Evolutionary conservation across 2,888 invertebrate species (phyloP), one percentile per base, ranked within the genome.

Genomic region (Formica aserva): DNA sequence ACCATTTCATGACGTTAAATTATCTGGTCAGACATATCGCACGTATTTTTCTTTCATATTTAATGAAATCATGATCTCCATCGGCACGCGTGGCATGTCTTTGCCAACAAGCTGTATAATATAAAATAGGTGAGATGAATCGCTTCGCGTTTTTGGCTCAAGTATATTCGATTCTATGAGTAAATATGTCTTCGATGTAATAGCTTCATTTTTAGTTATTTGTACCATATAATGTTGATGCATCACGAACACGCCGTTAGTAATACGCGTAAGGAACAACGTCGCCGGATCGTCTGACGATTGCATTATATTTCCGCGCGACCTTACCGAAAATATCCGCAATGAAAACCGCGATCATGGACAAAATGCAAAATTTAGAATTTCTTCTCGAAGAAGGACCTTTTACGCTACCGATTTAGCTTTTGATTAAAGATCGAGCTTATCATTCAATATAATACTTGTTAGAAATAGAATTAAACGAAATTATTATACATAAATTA

Each of bases 321-420:
- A 84, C 80, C 89, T 72, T 41, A 81, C 87, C 86, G 75, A 86
- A 88, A 89, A 89, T 89, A 86, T 32, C n/a, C 60, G 62, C 63
- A 62, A 71, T 63, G 63, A 78, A 78, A 60, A 74, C 48, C 29
- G 65, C 71, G 84, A 63, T 18, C 86, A 85, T 87, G 84, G 84
- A 84, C 69, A 55, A 87, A 84, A 84, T 81, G 9, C 63, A 52
- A 76, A 81, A 80, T 55, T 71, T 60, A 45, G 26, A 60, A 78
- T 35, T 60, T 72, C 13, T 78, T 22, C 15, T 45, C 1, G 4
- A 38, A 26, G 26, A 41, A 60, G 32, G 13, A n/a, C 4, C n/a
- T 8, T 22, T 9, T 8, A 9, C 18, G 35, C 48, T 8, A 57
- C 0, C 1, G 0, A 57, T 32, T n/a, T 11, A 29, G 11, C 18